Percentiles rank a stretch among this genome's conserved stretches.
Evolutionary conservation across 2,888 invertebrate species (phyloP).

Genomic region (Macrophya annulata): DNA sequence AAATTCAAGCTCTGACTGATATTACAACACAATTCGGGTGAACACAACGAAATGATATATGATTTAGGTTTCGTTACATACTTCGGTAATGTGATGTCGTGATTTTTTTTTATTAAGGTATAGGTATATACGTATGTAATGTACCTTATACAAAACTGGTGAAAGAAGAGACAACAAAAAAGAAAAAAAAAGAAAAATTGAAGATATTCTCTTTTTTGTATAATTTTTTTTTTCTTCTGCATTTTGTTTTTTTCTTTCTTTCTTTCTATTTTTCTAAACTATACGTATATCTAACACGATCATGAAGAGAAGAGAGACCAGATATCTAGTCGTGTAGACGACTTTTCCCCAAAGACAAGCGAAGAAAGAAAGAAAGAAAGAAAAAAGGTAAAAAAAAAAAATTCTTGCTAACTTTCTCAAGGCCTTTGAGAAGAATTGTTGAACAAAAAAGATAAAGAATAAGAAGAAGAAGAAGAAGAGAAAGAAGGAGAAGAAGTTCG

Average conservation of each 20-base stretch:
- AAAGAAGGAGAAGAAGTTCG: no score
- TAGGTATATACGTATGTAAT: no score
- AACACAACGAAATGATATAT: constrained; percentile 19
- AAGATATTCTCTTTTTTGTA: no score
- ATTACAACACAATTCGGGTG: background rate
- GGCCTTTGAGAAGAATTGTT: background rate
- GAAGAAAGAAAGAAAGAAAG: no score
- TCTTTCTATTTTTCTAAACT: background rate
- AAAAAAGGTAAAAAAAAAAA: background rate
- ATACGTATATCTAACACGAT: no score
- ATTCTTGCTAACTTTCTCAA: background rate
- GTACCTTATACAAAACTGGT: no score
- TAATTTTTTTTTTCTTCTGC: background rate
- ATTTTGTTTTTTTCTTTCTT: background rate
- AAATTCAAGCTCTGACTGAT: background rate
- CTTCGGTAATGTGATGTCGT: background rate
- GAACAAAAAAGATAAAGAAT: background rate
- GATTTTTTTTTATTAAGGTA: no score
- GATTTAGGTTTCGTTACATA: background rate
- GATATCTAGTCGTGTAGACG: no score
- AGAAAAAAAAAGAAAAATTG: no score
- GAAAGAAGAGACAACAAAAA: no score
- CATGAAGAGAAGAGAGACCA: no score
- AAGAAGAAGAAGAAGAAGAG: background rate
- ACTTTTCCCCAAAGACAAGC: no score